Percentiles rank a stretch among this genome's conserved stretches.
Conservation (phyloP, 2,888 invertebrate genomes). For the Xestia rhomboidea region DNA sequence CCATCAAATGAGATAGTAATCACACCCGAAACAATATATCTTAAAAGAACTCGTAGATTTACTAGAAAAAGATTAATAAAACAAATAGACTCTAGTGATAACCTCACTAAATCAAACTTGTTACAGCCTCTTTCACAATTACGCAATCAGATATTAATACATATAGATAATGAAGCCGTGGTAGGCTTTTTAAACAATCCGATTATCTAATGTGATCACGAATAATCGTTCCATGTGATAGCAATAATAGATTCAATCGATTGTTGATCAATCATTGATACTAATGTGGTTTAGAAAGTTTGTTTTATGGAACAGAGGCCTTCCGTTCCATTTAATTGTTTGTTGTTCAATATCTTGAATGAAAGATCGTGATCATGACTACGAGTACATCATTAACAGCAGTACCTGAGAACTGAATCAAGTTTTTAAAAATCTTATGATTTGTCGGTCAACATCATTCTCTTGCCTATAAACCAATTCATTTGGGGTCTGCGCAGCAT, state of each 20-base stretch:
- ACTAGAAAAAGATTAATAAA: neutral
- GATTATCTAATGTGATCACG: conserved; percentile 59
- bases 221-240: conserved; percentile 62
- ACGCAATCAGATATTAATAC: conserved; percentile 44
- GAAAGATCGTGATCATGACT: neutral
- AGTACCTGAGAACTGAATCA: neutral
- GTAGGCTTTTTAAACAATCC: conserved; percentile 49
- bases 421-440: neutral
- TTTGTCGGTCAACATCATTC: too few relatives aligned
- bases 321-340: neutral
- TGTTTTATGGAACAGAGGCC: conserved; percentile 24
- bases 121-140: conserved; percentile 29
- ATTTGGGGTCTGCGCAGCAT: too few relatives aligned
- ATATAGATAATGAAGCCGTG: conserved; percentile 27
- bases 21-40: neutral
- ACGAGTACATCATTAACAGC: neutral
- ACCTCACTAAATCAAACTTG: conserved; percentile 26
- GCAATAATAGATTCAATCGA: conserved; percentile 37
- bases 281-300: conserved; percentile 65
- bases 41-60: neutral
- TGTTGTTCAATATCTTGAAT: conserved; percentile 1
- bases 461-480: too few relatives aligned
- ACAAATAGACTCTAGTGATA: neutral
- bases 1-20: neutral
- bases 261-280: conserved; percentile 58